These are phyloP conservation scores for Drosophila greeni DNA, from an alignment of 2,888 invertebrate genomes.

Conservation along the genomic window DNA sequence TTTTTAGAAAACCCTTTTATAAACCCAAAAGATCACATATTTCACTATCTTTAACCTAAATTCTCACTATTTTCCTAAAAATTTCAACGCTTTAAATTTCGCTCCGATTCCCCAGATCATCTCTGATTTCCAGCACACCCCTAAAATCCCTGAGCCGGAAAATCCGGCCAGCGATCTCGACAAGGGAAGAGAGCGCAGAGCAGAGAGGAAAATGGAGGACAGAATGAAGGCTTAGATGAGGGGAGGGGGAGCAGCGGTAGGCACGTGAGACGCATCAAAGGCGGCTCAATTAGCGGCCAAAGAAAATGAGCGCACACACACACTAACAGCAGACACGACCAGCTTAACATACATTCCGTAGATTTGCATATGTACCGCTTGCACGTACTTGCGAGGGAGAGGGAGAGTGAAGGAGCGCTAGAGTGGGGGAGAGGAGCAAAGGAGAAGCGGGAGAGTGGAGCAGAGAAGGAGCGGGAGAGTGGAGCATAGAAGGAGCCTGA, in stretches of 20 bases:
- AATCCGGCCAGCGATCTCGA: conserved; percentile 1
- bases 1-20: not conserved
- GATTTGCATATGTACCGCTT: conserved; percentile 31
- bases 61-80: not conserved
- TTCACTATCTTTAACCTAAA: not conserved
- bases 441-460: not conserved
- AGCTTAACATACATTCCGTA: conserved; percentile 10
- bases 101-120: not conserved
- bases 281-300: conserved; percentile 44
- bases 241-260: not conserved
- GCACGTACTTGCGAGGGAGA: conserved; percentile 12
- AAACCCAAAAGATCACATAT: not conserved
- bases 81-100: not conserved
- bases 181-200: not conserved
- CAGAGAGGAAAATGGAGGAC: not conserved
- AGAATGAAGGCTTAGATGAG: not conserved
- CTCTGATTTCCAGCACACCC: not conserved
- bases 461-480: too few species aligned
- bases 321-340: not conserved
- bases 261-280: conserved; percentile 44
- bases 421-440: too few species aligned
- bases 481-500: too few species aligned
- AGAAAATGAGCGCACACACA: conserved; percentile 30
- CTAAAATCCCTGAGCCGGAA: conserved; percentile 2
- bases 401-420: too few species aligned